phyloP scores from a whole-genome alignment of 2,113 vertebrate genomes.

The Leptobrachium leishanense region DNA sequence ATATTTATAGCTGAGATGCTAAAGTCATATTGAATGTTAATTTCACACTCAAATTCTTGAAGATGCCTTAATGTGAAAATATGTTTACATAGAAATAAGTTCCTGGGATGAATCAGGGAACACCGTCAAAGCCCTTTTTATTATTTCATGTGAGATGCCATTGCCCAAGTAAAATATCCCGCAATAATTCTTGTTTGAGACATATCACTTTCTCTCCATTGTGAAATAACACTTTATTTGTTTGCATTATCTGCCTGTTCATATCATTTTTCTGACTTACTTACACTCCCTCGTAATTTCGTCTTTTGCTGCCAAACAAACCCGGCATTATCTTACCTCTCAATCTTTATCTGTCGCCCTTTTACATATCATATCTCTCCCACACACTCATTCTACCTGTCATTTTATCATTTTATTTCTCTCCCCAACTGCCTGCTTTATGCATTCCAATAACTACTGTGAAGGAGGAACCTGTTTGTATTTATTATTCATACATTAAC shows the following conservation, averaged over 20 bases:
- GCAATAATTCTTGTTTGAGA: too few species aligned
- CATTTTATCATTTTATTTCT: conserved; percentile 29
- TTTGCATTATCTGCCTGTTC: conserved; percentile 17
- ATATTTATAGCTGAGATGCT: too few species aligned
- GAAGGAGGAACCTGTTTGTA: background rate
- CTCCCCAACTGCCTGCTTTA: conserved; percentile 29
- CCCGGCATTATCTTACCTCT: conserved; percentile 17
- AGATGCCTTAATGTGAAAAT: too few species aligned
- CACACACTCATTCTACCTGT: conserved; percentile 44
- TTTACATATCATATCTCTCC: conserved; percentile 21
- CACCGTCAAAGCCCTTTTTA: too few species aligned
- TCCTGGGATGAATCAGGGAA: too few species aligned
- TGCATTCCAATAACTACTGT: conserved; percentile 34
- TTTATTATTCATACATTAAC: conserved; percentile 21
- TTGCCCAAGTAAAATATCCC: too few species aligned
- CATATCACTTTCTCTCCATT: background rate
- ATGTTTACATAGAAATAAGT: too few species aligned
- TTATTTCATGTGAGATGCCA: too few species aligned
- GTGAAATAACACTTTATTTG: conserved; percentile 6
- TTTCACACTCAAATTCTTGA: too few species aligned
- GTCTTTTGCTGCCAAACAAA: conserved; percentile 33
- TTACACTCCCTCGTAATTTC: conserved; percentile 32
- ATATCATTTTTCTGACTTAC: conserved; percentile 20
- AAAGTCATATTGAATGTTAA: too few species aligned
- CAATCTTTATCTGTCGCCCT: conserved; percentile 27